phyloP scores from a whole-genome alignment of 1,140 invertebrate genomes.

The Drosophila lini region DNA sequence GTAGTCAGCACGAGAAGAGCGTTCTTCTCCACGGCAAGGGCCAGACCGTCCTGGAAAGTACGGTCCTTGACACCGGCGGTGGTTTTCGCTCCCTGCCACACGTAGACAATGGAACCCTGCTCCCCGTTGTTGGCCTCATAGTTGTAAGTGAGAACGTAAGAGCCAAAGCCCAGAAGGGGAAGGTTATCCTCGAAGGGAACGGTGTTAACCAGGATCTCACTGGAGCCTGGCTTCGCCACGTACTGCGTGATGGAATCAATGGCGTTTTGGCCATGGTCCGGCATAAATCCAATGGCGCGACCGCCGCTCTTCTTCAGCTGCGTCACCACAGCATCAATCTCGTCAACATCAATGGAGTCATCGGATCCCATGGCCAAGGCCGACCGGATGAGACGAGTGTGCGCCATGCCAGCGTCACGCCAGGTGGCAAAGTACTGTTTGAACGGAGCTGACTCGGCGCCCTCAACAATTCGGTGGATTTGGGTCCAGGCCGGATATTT shows the following conservation, averaged over 20 bases:
- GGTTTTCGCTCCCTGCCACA: slow-evolving; percentile 86
- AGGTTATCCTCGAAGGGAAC: slow-evolving; percentile 86
- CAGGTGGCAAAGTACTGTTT: slow-evolving; percentile 92
- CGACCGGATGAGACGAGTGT: slow-evolving; percentile 86
- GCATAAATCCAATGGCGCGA: slow-evolving; percentile 89
- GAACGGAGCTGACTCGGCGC: slow-evolving; percentile 90
- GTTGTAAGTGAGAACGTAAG: slow-evolving; percentile 91
- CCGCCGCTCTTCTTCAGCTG: slow-evolving; percentile 85
- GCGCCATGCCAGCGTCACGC: slow-evolving; percentile 88
- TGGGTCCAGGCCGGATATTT: slow-evolving; percentile 92
- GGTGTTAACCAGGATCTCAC: slow-evolving; percentile 80
- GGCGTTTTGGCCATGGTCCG: slow-evolving; percentile 87
- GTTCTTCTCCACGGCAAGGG: slow-evolving; percentile 86
- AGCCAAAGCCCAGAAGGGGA: slow-evolving; percentile 91
- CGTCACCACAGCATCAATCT: slow-evolving; percentile 70
- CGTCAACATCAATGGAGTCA: slow-evolving; percentile 72
- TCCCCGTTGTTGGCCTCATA: slow-evolving; percentile 86
- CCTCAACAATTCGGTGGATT: slow-evolving; percentile 89
- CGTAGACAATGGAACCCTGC: slow-evolving; percentile 88
- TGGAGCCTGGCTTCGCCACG: slow-evolving; percentile 45
- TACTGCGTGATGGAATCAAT: slow-evolving; percentile 69
- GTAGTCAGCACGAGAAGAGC: slow-evolving; percentile 88
- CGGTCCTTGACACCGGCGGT: slow-evolving; percentile 70
- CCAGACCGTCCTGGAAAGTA: slow-evolving; percentile 87
- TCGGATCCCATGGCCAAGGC: slow-evolving; percentile 78